Base-by-base conservation (phyloP, 2,888 invertebrate genomes). In the Chrysodeixis includens region DNA sequence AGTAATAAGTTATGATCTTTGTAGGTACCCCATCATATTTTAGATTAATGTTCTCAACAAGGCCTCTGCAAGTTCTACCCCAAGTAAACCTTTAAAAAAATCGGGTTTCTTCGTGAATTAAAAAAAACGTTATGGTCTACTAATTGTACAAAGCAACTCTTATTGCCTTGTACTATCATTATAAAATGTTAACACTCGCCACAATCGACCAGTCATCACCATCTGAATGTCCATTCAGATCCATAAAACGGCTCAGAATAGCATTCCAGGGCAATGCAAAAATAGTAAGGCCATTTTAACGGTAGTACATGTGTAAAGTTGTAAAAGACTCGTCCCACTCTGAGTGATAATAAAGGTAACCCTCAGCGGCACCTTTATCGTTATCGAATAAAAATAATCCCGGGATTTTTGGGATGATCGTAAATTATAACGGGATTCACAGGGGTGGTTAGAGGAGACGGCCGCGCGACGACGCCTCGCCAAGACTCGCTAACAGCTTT, bases 301-400 rank as follows among this genome's bases (percentile, higher is more conserved):
- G 76, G 81, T 79, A 81, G 83, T 86, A 91, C 91, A 91, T 86
- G 91, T 92, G 92, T 93, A 89, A 93, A 92, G 91, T 90, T 91
- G 89, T 93, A 91, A 93, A 93, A 93, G 90, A 90, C 88, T 88
- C 88, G 87, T 91, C 89, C 86, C 88, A 75, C 84, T 82, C 88
- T 91, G 92, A 93, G 93, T 94, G 95, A 95, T 95, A 95, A 94
- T 94, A 94, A 94, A 93, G 92, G 93, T 92, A 92, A 93, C 93
- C 94, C 93, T 92, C 92, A 78, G 89, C 89, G 90, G 90, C 86
- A 92, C 93, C 93, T 94, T 94, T 94, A 94, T 94, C 93, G 94
- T 93, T 94, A 95, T 94, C 94, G 90, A 93, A 95, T 95, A 94
- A 95, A 95, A 94, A 93, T 95, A 94, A 95, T 94, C 93, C 93